A percentile compares a stretch with the other conserved stretches of the same genome.
phyloP scores from a whole-genome alignment of 2,888 invertebrate genomes.

The Meteorus cinctellus region DNA sequence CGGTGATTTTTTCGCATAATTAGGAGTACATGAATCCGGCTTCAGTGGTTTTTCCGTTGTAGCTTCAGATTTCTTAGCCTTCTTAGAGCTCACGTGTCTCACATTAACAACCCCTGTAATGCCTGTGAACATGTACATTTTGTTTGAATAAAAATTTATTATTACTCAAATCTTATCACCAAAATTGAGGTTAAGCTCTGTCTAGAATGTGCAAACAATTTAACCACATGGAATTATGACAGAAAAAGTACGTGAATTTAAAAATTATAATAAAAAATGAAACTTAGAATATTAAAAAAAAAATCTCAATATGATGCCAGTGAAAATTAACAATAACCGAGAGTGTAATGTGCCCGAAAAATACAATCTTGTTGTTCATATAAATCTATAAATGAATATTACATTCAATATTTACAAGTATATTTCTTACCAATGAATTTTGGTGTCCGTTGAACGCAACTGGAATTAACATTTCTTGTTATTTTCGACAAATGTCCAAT shows the following conservation, averaged over 20 bases:
- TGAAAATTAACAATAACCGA: conserved; percentile 1
- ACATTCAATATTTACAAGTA: conserved; percentile 15
- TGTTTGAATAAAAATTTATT: conserved; percentile 5
- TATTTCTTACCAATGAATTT: conserved; percentile 60
- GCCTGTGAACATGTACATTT: conserved; percentile 48
- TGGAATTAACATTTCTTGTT: conserved; percentile 58
- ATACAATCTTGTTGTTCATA: not conserved
- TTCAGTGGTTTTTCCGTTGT: conserved; percentile 61
- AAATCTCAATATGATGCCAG: not conserved
- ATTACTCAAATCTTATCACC: not conserved
- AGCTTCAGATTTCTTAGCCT: conserved; percentile 56
- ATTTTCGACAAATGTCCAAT: conserved; percentile 67
- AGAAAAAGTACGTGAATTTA: not conserved
- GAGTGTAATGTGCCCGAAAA: not conserved
- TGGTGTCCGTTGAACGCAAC: conserved; percentile 55
- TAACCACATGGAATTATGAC: conserved; percentile 6
- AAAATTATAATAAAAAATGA: not conserved
- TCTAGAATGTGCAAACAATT: conserved; percentile 29
- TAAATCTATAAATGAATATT: not conserved
- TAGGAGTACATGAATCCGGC: conserved; percentile 64
- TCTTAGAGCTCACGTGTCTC: conserved; percentile 57
- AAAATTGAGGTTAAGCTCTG: conserved; percentile 1
- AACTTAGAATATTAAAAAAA: not conserved
- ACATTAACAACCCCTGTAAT: conserved; percentile 54
- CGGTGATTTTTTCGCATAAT: conserved; percentile 48